Base-by-base conservation (phyloP, 2,113 vertebrate genomes). In the Apodemus speciosus region DNA sequence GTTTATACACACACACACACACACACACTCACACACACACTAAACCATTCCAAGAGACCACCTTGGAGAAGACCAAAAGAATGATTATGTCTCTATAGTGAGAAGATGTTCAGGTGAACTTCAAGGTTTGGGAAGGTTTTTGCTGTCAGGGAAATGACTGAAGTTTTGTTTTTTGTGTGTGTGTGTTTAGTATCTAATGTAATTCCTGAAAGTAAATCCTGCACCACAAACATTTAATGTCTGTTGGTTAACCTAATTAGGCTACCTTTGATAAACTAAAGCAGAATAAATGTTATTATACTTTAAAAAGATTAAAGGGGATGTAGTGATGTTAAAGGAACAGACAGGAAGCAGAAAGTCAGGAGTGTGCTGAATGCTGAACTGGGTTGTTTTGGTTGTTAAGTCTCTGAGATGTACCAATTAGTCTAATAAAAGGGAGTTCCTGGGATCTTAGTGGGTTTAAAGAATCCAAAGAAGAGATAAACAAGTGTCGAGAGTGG, bases 391-490 rank as follows among this genome's bases (percentile, higher is more conserved):
- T 83, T 72, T 79, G 51, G n/a, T 38, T 76, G 32, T 69, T 79
- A 64, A 77, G 20, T 68, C 53, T 84, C 66, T 72, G 90, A 92
- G 85, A 75, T 21, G 35, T 58, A 79, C 9, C 46, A 4, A 27
- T n/a, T 75, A 60, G 51, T 90, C 93, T 62, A 92, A 80, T 49
- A 87, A 71, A 88, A 87, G 18, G 43, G 16, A 60, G 16, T 38
- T 76, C 43, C 60, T 66, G 5, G 32, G 53, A 35, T 64, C 2
- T 25, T 76, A 3, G 35, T 86, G 85, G 2, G 88, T 92, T 86
- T 73, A 77, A 88, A 64, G 60, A 64, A 62, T 73, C 49, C 43
- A 84, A 91, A 69, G 38, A 90, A 88, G 11, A 92, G 27, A 76
- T 7, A 21, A 88, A 43, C 43, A 89, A 76, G 21, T 91, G 14